Conservation (phyloP, 2,797 vertebrate genomes). For the Rhinella marina region DNA sequence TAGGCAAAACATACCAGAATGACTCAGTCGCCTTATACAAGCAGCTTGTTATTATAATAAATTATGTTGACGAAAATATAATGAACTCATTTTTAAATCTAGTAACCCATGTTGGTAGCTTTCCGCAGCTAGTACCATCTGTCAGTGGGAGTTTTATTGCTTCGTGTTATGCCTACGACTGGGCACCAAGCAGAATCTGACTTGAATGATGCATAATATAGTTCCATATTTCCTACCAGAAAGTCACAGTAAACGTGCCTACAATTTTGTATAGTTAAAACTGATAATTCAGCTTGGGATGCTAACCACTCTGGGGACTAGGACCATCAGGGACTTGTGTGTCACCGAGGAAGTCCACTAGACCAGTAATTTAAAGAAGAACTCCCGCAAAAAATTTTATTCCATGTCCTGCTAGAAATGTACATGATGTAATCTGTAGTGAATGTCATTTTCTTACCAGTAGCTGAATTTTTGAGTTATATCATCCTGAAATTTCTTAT, state of each 20-base stretch:
- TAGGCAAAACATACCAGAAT: conserved; percentile 11
- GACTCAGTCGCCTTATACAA: conserved; percentile 4
- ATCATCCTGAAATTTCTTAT: too few species aligned
- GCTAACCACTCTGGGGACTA: background rate
- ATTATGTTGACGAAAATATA: conserved; percentile 26
- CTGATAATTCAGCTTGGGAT: background rate
- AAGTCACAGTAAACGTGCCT: background rate
- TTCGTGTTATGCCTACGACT: conserved; percentile 16
- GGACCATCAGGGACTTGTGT: background rate
- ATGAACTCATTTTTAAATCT: conserved; percentile 22
- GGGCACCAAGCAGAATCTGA: conserved; percentile 10
- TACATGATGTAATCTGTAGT: too few species aligned
- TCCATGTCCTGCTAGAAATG: too few species aligned
- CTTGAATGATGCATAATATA: conserved; percentile 7
- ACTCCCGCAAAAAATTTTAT: too few species aligned
- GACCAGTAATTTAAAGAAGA: too few species aligned
- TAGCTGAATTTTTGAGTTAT: too few species aligned
- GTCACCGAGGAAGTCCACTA: background rate
- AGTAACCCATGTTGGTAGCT: conserved; percentile 8
- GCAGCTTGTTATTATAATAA: conserved; percentile 29
- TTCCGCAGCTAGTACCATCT: conserved; percentile 18
- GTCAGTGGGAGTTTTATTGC: conserved; percentile 22
- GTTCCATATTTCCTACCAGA: conserved; percentile 7
- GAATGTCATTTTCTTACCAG: too few species aligned
- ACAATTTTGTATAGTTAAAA: background rate